These are phyloP conservation scores for Dysmachus trigonus DNA, from an alignment of 2,888 invertebrate genomes.

Conservation along the genomic window DNA sequence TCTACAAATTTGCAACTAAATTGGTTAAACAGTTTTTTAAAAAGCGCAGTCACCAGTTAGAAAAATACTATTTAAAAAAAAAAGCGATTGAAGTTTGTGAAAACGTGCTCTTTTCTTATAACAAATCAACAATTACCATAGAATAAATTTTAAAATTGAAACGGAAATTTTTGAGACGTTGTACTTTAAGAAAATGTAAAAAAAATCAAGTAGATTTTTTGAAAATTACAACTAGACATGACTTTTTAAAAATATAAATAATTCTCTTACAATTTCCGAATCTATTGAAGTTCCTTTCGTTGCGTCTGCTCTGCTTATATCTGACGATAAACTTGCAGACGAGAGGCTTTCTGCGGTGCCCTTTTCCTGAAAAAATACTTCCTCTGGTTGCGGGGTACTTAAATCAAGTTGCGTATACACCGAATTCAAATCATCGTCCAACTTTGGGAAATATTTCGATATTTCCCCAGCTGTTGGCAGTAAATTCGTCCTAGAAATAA, in stretches of 20 bases:
- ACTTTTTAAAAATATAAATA: neutral
- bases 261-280: slow-evolving; percentile 67
- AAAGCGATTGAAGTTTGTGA: too few relatives aligned
- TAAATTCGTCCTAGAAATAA: slow-evolving; percentile 54
- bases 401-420: slow-evolving; percentile 66
- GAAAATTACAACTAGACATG: too few relatives aligned
- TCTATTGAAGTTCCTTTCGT: slow-evolving; percentile 73
- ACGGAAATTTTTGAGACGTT: too few relatives aligned
- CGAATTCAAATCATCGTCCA: slow-evolving; percentile 68
- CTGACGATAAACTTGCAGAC: slow-evolving; percentile 73
- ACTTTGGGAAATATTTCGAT: slow-evolving; percentile 68
- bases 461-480: slow-evolving; percentile 61
- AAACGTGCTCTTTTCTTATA: too few relatives aligned
- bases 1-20: too few relatives aligned
- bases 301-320: slow-evolving; percentile 75
- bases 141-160: too few relatives aligned
- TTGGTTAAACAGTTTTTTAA: too few relatives aligned
- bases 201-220: too few relatives aligned
- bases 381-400: slow-evolving; percentile 54
- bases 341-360: slow-evolving; percentile 64
- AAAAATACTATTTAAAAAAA: too few relatives aligned
- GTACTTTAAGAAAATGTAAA: too few relatives aligned
- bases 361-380: slow-evolving; percentile 54
- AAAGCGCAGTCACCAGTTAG: too few relatives aligned
- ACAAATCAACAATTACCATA: too few relatives aligned